Base-by-base conservation (phyloP, 2,113 vertebrate genomes). In the Phrynocephalus versicolor region DNA sequence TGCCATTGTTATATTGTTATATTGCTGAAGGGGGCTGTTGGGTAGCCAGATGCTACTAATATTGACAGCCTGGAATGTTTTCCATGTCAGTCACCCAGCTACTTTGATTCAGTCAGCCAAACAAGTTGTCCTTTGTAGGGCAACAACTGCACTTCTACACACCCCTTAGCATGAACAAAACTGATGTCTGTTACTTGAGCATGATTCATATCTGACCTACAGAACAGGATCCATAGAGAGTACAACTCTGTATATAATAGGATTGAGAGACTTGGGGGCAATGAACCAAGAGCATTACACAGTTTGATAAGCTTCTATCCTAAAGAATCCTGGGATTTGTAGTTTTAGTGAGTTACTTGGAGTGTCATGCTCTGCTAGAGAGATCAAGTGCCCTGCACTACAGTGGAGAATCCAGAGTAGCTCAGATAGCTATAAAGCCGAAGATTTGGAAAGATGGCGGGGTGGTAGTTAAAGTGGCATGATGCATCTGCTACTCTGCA, bases 1-100 rank as follows among this genome's bases (percentile, higher is more conserved):
- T 74, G 64, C 73, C 73, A 75, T 88, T 84, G 84, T 35, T 62
- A 51, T n/a, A 75, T 88, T 84, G 84, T 35, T 62, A 51, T n/a
- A 62, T 4, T 45, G 7, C 30, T 27, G 86, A 21, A 64, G 85
- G 64, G 19, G 86, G 75, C 9, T 58, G 70, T 60, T 71, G 58
- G 64, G 27, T 57, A 80, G 71, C 85, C 72, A 37, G 51, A 93
- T 77, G 79, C 71, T 67, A 74, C 70, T 30, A 27, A 67, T 89
- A 67, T 87, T 75, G 58, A 87, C 62, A 78, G 80, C 60, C 51
- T 84, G 65, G 41, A 69, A 14, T 35, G n/a, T 71, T 23, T 13
- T 71, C n/a, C 27, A 41, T 65, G 6, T 65, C 57, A 33, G 33
- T 37, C 33, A 19, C n/a, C 9, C 78, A 70, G 25, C 35, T 14